Conservation (phyloP, 1,140 invertebrate genomes). For the Aethina tumida region DNA sequence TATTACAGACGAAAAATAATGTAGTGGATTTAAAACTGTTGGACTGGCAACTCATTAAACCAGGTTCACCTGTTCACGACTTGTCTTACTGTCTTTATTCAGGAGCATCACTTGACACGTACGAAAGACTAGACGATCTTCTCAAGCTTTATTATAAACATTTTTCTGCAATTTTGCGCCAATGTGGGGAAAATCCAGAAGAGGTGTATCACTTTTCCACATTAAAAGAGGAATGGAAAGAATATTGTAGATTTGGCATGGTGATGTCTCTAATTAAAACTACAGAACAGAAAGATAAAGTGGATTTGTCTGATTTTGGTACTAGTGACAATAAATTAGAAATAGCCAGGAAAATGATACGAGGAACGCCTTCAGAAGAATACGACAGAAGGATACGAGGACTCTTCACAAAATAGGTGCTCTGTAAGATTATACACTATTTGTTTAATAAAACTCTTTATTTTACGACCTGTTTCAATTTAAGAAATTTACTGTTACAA, state of each 20-base stretch:
- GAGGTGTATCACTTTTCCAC: slow-evolving; percentile 37
- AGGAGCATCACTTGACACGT: slow-evolving; percentile 39
- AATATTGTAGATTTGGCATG: slow-evolving; percentile 31
- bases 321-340: too few relatives aligned
- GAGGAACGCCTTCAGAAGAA: too few relatives aligned
- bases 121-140: slow-evolving; percentile 37
- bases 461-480: too few relatives aligned
- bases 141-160: slow-evolving; percentile 44
- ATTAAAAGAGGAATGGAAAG: slow-evolving; percentile 33
- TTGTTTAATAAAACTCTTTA: too few relatives aligned
- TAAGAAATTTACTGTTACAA: too few relatives aligned
- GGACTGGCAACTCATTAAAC: slow-evolving; percentile 45
- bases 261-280: too few relatives aligned
- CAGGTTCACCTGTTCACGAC: slow-evolving; percentile 45
- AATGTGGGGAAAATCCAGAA: slow-evolving; percentile 36
- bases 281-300: too few relatives aligned
- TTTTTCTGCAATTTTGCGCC: slow-evolving; percentile 32
- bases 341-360: too few relatives aligned
- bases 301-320: too few relatives aligned
- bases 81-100: slow-evolving; percentile 46
- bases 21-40: slow-evolving; percentile 21
- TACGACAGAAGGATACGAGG: too few relatives aligned
- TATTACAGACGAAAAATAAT: slow-evolving; percentile 8
- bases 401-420: too few relatives aligned
- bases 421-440: too few relatives aligned